A percentile compares a stretch with the other conserved stretches of the same genome.
Evolutionary conservation across 1,140 invertebrate species (phyloP).

Genomic region (Zaprionus lachaisei): DNA sequence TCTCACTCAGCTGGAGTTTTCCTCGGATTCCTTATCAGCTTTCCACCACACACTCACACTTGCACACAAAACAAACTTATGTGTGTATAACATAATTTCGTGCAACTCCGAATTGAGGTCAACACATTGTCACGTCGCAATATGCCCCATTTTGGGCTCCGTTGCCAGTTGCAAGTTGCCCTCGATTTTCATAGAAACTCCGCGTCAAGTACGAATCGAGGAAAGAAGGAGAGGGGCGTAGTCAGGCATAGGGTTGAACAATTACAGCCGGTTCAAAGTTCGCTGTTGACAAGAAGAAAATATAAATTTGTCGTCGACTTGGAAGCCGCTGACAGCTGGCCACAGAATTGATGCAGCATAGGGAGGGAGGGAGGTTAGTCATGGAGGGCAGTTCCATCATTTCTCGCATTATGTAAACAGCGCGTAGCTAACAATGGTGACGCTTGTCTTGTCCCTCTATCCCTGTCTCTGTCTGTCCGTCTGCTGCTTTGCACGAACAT

Average conservation of each 20-base stretch:
- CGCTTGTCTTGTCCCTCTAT: conserved; percentile 53
- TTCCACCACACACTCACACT: neutral
- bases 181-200: neutral
- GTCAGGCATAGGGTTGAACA: neutral
- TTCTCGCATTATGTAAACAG: conserved; percentile 48
- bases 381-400: conserved; percentile 1
- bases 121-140: conserved; percentile 34
- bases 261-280: conserved; percentile 34
- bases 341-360: neutral
- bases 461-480: neutral
- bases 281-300: conserved; percentile 17
- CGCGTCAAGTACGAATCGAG: neutral
- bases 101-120: conserved; percentile 36
- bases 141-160: conserved; percentile 30
- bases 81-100: conserved; percentile 1
- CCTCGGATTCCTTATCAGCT: neutral
- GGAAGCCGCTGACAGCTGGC: conserved; percentile 51
- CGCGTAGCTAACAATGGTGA: conserved; percentile 59
- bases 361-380: neutral
- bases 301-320: conserved; percentile 35
- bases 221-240: neutral
- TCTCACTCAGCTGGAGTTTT: neutral
- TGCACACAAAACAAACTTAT: too few species aligned
- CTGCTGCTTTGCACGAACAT: conserved; percentile 59
- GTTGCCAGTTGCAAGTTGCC: neutral